phyloP scores from a whole-genome alignment of 2,113 vertebrate genomes.

The Promerops cafer region DNA sequence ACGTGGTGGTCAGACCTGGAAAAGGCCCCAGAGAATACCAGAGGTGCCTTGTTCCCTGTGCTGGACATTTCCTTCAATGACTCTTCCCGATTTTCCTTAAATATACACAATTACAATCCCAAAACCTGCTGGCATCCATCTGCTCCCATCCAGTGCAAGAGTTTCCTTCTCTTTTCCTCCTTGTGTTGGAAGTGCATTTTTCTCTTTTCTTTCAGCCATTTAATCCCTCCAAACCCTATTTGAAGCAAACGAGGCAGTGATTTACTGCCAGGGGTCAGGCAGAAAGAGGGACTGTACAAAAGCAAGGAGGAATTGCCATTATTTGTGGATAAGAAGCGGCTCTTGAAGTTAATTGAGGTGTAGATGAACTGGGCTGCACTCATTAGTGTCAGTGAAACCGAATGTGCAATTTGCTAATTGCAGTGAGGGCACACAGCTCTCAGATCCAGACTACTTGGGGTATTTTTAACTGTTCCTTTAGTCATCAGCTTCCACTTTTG shows the following conservation, averaged over 20 bases:
- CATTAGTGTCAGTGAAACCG: background rate
- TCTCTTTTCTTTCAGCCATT: background rate
- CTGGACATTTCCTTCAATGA: background rate
- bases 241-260: background rate
- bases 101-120: background rate
- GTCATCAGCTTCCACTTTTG: constrained; percentile 13
- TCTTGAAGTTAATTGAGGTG: background rate
- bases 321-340: background rate
- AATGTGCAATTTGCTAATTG: background rate
- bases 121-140: background rate
- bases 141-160: background rate
- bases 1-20: background rate
- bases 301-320: background rate
- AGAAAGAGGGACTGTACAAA: background rate
- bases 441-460: background rate
- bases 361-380: background rate
- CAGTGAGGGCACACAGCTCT: background rate
- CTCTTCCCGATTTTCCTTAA: background rate
- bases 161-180: background rate
- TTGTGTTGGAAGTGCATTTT: background rate
- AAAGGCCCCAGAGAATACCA: background rate
- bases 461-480: constrained; percentile 14
- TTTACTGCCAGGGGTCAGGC: background rate
- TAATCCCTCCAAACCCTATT: background rate
- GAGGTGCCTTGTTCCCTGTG: background rate